Conservation (phyloP, 2,888 invertebrate species). For the Drosophila setosimentum region DNA sequence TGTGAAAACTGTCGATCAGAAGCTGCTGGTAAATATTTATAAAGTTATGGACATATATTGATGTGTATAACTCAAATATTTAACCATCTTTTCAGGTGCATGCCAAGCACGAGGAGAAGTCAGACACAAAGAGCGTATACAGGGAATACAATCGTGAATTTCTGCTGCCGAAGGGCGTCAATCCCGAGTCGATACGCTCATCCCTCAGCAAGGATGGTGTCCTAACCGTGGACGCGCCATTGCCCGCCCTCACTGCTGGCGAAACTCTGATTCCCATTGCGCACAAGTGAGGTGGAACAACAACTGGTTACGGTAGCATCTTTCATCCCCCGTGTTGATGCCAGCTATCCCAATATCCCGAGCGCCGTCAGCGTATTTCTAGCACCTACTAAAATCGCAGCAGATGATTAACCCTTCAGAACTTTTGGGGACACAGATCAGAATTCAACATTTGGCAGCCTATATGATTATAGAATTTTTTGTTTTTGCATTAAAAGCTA, state of each 20-base stretch:
- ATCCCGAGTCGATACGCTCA: slow-evolving; percentile 97
- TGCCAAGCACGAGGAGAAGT: slow-evolving; percentile 99
- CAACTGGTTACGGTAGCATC: slow-evolving; percentile 8
- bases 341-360: slow-evolving; percentile 24
- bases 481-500: slow-evolving; percentile 61
- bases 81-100: slow-evolving; percentile 91
- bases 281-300: slow-evolving; percentile 77
- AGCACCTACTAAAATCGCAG: slow-evolving; percentile 47
- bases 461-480: slow-evolving; percentile 37
- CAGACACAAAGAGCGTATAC: slow-evolving; percentile 98
- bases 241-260: slow-evolving; percentile 89
- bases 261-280: slow-evolving; percentile 86
- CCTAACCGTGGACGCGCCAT: slow-evolving; percentile 97
- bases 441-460: slow-evolving; percentile 37
- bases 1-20: slow-evolving; percentile 99
- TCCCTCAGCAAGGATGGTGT: slow-evolving; percentile 98
- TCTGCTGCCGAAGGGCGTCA: slow-evolving; percentile 97
- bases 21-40: slow-evolving; percentile 90
- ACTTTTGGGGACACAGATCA: slow-evolving; percentile 7
- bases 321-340: slow-evolving; percentile 16
- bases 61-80: background rate
- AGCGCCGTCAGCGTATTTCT: slow-evolving; percentile 29
- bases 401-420: slow-evolving; percentile 2
- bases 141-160: slow-evolving; percentile 99
- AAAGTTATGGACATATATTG: background rate